Evolutionary conservation across 2,113 vertebrate species (phyloP), one percentile per base, ranked within the genome.

Genomic region (Corythornis vintsioides): DNA sequence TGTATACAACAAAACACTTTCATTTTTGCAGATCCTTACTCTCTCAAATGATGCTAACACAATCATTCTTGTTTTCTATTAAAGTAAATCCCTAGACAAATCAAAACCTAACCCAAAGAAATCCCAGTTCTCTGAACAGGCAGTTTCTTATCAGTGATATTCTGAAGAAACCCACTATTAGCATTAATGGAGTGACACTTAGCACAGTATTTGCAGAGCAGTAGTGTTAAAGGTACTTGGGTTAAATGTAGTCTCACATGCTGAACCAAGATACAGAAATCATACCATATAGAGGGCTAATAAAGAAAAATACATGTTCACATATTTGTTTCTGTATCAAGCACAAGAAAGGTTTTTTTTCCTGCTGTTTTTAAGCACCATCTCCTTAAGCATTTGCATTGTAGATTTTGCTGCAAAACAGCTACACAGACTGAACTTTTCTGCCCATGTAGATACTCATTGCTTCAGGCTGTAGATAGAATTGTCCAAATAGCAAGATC

Each of bases 381-480:
- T 86, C 50, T 90, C 57, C 15, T 73, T 61, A 76, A 84, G 33
- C 7, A 43, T 82, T 87, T 67, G 35, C 9, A 6, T 50, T 72
- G 78, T 42, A 63, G 69, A 52, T 73, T 76, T 85, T 88, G 11
- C 22, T 79, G 12, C 33, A 50, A 20, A 60, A 61, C 21, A 47
- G 12, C 55, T 52, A 12, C 1, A 4, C 8, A 73, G 55, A 28
- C 33, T 59, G 26, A 12, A 20, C 38, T 83, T 66, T 14, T 25
- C 56, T 74, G 20, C 85, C 67, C 3, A 0, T 52, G 31, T 67
- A 57, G 80, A n/a, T 73, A 67, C 60, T 89, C 20, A 24, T 38
- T 83, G 57, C 89, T 83, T 81, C 72, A 85, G 43, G 74, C n/a
- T 79, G 70, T 55, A 69, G 71, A 55, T 31, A 90, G 82, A 86